Evolutionary conservation across 2,888 invertebrate genomes (phyloP).

Genomic region (Alviniconcha strummeri): DNA sequence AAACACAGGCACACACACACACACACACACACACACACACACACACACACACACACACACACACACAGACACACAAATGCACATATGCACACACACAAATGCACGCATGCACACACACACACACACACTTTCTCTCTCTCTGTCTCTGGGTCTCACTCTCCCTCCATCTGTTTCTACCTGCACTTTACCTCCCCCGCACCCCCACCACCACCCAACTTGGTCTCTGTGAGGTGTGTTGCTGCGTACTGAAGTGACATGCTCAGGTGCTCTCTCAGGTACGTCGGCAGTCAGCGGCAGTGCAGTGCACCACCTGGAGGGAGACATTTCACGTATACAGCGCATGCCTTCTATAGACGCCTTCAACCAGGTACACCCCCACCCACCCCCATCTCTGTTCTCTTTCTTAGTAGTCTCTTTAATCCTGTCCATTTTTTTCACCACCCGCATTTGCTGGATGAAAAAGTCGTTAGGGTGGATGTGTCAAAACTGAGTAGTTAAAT

Average conservation of each 20-base stretch:
- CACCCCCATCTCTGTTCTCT: too few relatives aligned
- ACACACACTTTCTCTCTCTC: too few relatives aligned
- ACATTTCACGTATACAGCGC: slow-evolving; percentile 71
- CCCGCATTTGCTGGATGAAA: too few relatives aligned
- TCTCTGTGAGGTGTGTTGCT: too few relatives aligned
- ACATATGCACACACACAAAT: neutral
- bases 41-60: slow-evolving; percentile 10
- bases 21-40: slow-evolving; percentile 5
- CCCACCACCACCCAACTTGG: too few relatives aligned
- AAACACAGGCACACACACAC: neutral
- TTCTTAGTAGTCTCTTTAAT: neutral
- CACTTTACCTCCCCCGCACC: too few relatives aligned
- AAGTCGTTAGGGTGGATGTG: too few relatives aligned
- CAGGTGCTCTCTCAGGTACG: slow-evolving; percentile 56
- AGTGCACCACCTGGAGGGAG: slow-evolving; percentile 65
- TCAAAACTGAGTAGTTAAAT: too few relatives aligned
- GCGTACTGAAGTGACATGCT: too few relatives aligned
- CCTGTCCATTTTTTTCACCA: neutral
- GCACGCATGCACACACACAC: too few relatives aligned
- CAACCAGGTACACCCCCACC: slow-evolving; percentile 71
- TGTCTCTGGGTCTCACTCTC: too few relatives aligned
- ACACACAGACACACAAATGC: neutral
- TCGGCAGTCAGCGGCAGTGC: slow-evolving; percentile 69
- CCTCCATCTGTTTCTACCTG: too few relatives aligned
- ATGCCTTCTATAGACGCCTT: slow-evolving; percentile 77